Base-by-base conservation (phyloP, 2,113 vertebrate genomes). In the Notechis scutatus region DNA sequence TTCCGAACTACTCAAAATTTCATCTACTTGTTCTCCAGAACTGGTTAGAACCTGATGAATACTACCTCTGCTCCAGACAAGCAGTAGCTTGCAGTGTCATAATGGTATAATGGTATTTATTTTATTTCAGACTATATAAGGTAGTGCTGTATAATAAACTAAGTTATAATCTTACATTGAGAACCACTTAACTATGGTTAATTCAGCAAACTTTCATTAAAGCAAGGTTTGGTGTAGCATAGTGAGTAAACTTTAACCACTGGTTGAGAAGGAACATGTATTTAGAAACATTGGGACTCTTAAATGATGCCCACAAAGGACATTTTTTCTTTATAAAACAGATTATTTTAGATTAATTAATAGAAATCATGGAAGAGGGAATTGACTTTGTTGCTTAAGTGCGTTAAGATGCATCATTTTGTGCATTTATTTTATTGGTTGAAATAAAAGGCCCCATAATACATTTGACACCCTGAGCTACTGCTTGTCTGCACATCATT, bases 331-430 rank as follows among this genome's bases (percentile, higher is more conserved):
- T 95, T 94, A 50, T 45, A 95, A 96, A 95, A 95, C 95, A 95
- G 52, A 23, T 26, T 94, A 96, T 97, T 96, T 94, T 95, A 96
- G 95, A 96, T 90, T 96, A 95, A 97, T 29, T 50, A 87, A 87
- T 29, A 9, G 24, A 87, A 87, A 50, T 87, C 86, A 87, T 29
- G 97, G 97, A 94, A 91, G 85, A 93, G 85, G 90, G 34, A 81
- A 92, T 95, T 96, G 96, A 95, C 95, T 95, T 95, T 87, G 93
- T 93, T 95, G 93, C 88, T 93, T 64, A 69, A 52, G 61, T 87
- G 15, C 12, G 39, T 61, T 24, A 23, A 24, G 47, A 54, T 9
- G 10, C 26, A 2, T 47, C 21, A 92, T 26, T 56, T 87, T 87
- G 52, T 50, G 20, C 15, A n/a, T 34, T 69, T 69, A 69, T 69